Base-by-base conservation (phyloP, 2,113 vertebrate species). In the Neogobius melanostomus region DNA sequence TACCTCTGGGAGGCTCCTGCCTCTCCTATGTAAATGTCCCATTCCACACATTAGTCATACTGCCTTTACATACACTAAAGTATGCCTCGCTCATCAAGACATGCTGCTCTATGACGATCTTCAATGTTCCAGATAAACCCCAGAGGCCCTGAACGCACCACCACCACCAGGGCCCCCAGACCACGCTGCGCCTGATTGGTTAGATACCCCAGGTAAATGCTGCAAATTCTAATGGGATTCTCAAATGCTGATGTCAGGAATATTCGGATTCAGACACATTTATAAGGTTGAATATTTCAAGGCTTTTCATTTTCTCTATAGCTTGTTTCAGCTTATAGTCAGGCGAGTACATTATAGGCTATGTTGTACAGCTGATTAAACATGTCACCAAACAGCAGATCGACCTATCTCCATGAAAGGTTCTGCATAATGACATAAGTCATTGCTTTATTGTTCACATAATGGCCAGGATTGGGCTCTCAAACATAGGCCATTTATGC, bases 1-100 rank as follows among this genome's bases (percentile, higher is more conserved):
- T 88, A 91, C 89, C 89, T 92, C 88, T 88, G 90, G 88, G 91
- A 90, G 84, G 78, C 83, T 80, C 83, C 86, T 83, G 79, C 87
- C 85, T 88, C 85, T 87, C 81, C 88, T 91, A 91, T 91, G 87
- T 90, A 91, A 91, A 91, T 91, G 89, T 87, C 87, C 90, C 88
- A 87, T 90, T 91, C 90, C 82, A 75, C 87, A 87, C 90, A 90
- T 92, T 91, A 91, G 86, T 91, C 89, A 91, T 89, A 88, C 87
- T 88, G 85, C 87, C 84, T 85, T 87, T 86, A 86, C 88, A 66
- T 78, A 82, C 83, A 82, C 89, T 88, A 83, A 90, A 87, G 84
- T 89, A 77, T 83, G 83, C 80, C 84, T 86, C 80, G 81, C 88
- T 88, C 86, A 90, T 90, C 88, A 90, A 88, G 85, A 80, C 66